Conservation (phyloP, 2,888 invertebrate genomes). For the Myathropa florea region DNA sequence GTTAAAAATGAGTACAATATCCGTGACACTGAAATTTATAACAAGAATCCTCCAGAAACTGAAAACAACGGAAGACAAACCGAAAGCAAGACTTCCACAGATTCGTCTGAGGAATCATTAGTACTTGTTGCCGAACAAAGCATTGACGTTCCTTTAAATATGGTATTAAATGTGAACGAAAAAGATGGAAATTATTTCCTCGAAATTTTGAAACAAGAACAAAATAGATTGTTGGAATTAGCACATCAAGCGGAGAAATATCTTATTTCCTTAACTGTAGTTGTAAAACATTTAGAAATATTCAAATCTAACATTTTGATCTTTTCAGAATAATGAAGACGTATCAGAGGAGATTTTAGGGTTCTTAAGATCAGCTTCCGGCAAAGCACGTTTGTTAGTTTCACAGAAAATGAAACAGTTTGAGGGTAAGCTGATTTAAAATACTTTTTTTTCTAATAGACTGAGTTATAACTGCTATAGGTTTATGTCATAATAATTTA, state of each 20-base stretch:
- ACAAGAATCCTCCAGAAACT: neutral
- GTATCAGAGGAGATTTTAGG: conserved; percentile 91
- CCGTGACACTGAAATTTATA: neutral
- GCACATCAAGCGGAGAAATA: conserved; percentile 87
- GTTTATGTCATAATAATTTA: conserved; percentile 85
- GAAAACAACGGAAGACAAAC: neutral
- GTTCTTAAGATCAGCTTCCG: conserved; percentile 91
- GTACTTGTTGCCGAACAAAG: conserved; percentile 13
- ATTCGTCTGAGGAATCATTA: conserved; percentile 49
- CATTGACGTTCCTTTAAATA: neutral
- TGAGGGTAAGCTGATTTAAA: conserved; percentile 83
- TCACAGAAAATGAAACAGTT: conserved; percentile 98
- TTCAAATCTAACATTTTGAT: conserved; percentile 51
- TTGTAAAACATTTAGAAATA: conserved; percentile 17
- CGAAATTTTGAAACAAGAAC: conserved; percentile 87
- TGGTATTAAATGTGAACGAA: neutral
- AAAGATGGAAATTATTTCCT: conserved; percentile 90
- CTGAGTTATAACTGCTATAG: conserved; percentile 78
- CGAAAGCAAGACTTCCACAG: conserved; percentile 36
- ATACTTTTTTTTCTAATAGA: neutral
- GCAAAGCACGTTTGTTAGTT: conserved; percentile 93
- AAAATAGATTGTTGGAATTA: conserved; percentile 85
- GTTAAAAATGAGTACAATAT: neutral
- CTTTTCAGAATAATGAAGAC: conserved; percentile 79
- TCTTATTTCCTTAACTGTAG: conserved; percentile 82